phyloP scores from a whole-genome alignment of 2,888 invertebrate genomes.

The Drosophila ezoana region DNA sequence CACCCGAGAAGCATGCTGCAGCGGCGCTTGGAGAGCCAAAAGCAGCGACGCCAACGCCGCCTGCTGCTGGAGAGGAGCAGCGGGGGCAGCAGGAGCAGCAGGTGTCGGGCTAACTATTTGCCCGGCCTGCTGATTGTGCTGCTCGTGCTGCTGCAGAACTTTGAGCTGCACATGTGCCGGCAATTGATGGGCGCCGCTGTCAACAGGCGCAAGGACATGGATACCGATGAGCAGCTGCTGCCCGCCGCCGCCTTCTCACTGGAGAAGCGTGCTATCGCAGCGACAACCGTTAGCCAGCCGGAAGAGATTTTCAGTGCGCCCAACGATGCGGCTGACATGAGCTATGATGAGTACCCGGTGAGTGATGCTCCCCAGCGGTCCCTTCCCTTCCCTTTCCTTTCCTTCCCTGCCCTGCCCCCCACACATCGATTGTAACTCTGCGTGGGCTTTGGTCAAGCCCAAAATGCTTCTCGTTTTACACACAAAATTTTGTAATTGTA shows the following conservation, averaged over 20 bases:
- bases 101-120: slow-evolving; percentile 48
- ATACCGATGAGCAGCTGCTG: slow-evolving; percentile 1
- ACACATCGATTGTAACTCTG: slow-evolving; percentile 2
- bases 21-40: slow-evolving; percentile 9
- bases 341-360: slow-evolving; percentile 84
- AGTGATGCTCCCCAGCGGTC: slow-evolving; percentile 40
- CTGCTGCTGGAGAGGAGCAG: slow-evolving; percentile 31
- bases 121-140: slow-evolving; percentile 67
- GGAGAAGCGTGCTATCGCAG: slow-evolving; percentile 43
- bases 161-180: slow-evolving; percentile 71
- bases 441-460: slow-evolving; percentile 40
- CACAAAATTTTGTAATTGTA: slow-evolving; percentile 66
- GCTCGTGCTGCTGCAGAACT: slow-evolving; percentile 69
- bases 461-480: slow-evolving; percentile 62
- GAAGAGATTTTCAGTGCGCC: slow-evolving; percentile 80
- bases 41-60: slow-evolving; percentile 27
- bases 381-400: neutral
- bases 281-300: slow-evolving; percentile 63
- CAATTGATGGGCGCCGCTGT: slow-evolving; percentile 51
- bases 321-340: slow-evolving; percentile 68
- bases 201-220: slow-evolving; percentile 3
- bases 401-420: neutral
- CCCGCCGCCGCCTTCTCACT: neutral
- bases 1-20: slow-evolving; percentile 23
- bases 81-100: slow-evolving; percentile 12